Evolutionary conservation across 2,797 vertebrate genomes (phyloP).

Genomic region (Poecilia gillii): DNA sequence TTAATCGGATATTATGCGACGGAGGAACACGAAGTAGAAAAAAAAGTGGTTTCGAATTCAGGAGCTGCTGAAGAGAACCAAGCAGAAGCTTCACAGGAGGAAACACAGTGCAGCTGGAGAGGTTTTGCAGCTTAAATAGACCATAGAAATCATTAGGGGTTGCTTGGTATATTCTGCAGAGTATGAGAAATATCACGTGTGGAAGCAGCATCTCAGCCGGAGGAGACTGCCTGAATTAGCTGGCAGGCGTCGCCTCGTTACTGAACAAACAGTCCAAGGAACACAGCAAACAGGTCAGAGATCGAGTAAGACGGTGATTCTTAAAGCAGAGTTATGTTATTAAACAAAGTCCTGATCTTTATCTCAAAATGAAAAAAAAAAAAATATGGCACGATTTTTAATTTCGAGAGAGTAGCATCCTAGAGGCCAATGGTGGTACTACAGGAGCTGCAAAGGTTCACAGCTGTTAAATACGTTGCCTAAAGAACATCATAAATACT

Average conservation of each 20-base stretch:
- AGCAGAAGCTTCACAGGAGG: not conserved
- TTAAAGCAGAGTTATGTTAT: not conserved
- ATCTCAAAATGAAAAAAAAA: not conserved
- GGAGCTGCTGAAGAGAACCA: not conserved
- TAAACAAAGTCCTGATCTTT: not conserved
- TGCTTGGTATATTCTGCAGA: not conserved
- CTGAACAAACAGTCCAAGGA: not conserved
- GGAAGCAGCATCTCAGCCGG: not conserved
- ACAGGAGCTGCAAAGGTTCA: not conserved
- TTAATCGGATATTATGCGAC: not conserved
- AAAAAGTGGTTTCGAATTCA: not conserved
- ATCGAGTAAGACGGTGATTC: not conserved
- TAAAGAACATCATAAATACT: no score
- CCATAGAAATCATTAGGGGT: not conserved
- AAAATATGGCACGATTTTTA: not conserved
- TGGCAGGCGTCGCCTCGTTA: not conserved
- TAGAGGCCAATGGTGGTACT: not conserved
- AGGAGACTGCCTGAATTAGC: not conserved
- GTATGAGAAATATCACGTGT: not conserved
- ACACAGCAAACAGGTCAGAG: not conserved
- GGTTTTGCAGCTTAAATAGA: not conserved
- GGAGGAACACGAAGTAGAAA: not conserved
- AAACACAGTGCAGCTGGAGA: not conserved
- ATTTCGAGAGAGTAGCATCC: not conserved
- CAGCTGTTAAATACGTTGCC: not conserved